Evolutionary conservation across 2,797 vertebrate genomes (phyloP), one percentile per base, ranked within the genome.

Genomic region (Dicrostonyx torquatus): DNA sequence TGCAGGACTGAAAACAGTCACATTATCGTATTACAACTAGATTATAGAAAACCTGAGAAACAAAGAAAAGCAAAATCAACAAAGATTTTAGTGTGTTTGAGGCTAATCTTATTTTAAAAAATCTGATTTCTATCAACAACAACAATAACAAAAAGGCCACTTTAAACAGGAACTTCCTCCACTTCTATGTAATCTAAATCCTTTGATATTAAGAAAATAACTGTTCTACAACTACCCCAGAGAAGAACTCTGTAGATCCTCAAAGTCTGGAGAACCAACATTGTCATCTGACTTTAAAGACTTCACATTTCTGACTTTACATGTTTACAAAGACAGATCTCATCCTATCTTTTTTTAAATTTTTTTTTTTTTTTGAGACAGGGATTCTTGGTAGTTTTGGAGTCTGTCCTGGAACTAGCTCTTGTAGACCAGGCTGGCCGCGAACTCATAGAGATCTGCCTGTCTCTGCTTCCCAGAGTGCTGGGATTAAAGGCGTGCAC

Each of bases 231-330:
- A 76, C 34, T 53, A 60, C 10, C 73, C 68, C 86, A 24, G 62
- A 34, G 43, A 83, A 80, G 17, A n/a, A 22, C 76, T 24, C 12
- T 40, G 45, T 12, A 72, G 12, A 78, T 4, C 89, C 58, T 77
- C 14, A 50, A 66, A 83, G 66, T 37, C 50, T 50, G n/a, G 55
- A 95, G 73, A 91, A 40, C 77, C 78, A 94, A 90, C 5, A 80
- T 24, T 73, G 14, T 50, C 48, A 75, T 75, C 95, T 82, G 26
- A 40, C 73, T 93, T 96, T 93, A 87, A 85, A 64, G 34, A 85
- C 37, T 79, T 86, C 92, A 96, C 92, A 29, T 88, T 94, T 87
- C 45, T 93, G 45, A 83, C 76, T 92, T 94, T 94, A 90, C 60
- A 73, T 90, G 95, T 89, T 93, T 87, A 78, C 60, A 95, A 93